These are phyloP conservation scores for Aphaenogaster ashmeadi DNA, from an alignment of 1,140 invertebrate genomes.

Conservation along the genomic window DNA sequence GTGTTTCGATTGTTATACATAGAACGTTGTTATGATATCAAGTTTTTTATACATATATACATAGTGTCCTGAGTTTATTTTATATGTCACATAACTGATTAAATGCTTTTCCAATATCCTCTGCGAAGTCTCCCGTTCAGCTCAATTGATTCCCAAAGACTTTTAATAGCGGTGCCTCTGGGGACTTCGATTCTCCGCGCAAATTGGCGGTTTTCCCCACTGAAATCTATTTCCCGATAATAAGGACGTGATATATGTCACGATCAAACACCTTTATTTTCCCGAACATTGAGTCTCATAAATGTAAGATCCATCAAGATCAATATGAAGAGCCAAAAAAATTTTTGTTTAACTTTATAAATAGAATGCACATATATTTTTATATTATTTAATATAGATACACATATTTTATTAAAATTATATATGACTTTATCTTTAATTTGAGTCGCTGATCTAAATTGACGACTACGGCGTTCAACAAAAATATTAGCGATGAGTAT, in stretches of 20 bases:
- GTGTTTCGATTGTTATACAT: neutral
- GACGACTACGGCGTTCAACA: neutral
- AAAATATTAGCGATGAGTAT: neutral
- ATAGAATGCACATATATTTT: neutral
- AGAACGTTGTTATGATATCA: neutral
- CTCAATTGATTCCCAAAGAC: constrained; percentile 71
- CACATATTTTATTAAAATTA: neutral
- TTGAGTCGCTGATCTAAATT: neutral
- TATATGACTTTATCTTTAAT: neutral
- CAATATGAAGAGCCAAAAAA: neutral
- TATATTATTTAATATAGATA: constrained; percentile 10
- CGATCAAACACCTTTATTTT: constrained; percentile 57
- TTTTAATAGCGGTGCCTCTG: constrained; percentile 68
- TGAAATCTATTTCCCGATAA: constrained; percentile 59
- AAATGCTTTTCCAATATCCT: constrained; percentile 33
- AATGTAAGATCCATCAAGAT: neutral
- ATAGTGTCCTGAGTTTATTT: neutral
- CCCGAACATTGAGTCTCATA: constrained; percentile 13
- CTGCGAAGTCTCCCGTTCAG: constrained; percentile 25
- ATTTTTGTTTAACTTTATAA: neutral
- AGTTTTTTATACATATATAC: neutral
- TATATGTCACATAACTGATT: constrained; percentile 15
- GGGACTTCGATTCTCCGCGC: constrained; percentile 61
- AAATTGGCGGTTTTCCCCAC: constrained; percentile 68
- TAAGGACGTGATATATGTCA: constrained; percentile 67